Evolutionary conservation across 1,140 invertebrate species (phyloP), one percentile per base, ranked within the genome.

Genomic region (Armadillidium nasatum): DNA sequence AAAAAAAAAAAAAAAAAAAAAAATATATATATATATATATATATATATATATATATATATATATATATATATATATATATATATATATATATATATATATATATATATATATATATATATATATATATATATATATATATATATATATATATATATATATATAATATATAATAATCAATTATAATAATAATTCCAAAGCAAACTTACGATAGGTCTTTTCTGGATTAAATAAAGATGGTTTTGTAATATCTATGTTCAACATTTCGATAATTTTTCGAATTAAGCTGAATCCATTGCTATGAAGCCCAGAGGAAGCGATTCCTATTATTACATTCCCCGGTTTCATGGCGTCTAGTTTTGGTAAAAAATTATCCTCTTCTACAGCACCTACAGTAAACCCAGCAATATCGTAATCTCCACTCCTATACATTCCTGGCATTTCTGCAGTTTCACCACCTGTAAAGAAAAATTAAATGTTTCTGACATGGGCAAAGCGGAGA

Each of bases 211-310:
- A 89, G 13, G 87, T 88, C 76, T 85, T 86, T 72, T 84, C 82
- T 19, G 79, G 45, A 77, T 91, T 92, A 83, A 96, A 96, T 0
- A 95, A 93, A 33, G 93, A 91, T 67, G 86, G 85, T 82, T 93
- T 91, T 15, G 86, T 84, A 72, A 91, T 91, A 10, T 81, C 79
- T 4, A 87, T 76, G 1, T 86, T 86, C n/a, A 87, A 74, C 15
- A 88, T 0, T 83, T 91, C 89, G 80, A 97, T 88, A 19, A 98
- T 87, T 83, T 92, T 94, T 76, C 96, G 88, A 10, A 98, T 93
- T 19, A 99, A 85, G 87, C 95, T 97, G 85, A 95, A 99, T 0
- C 97, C 97, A 84, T 99, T 99, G 83, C 94, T 96, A 84, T 99
- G 97, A 21, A 98, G 87, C 44, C 95, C 96, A 82, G 88, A 92